These are phyloP conservation scores for Channa striata DNA, from an alignment of 2,797 vertebrate genomes.

Conservation along the genomic window DNA sequence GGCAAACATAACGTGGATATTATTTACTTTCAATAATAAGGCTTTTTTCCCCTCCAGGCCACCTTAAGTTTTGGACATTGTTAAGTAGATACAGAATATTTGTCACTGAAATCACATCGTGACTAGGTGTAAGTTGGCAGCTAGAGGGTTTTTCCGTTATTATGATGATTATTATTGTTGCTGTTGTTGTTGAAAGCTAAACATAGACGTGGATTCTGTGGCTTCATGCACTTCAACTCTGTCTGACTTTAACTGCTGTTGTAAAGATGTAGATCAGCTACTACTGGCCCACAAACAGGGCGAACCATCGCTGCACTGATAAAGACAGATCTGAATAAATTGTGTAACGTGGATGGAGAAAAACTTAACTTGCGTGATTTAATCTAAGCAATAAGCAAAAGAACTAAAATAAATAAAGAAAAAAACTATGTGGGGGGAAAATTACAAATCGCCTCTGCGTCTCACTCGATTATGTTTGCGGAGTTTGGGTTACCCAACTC, in stretches of 20 bases:
- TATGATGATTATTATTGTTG: neutral
- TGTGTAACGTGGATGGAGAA: neutral
- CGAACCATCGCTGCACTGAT: neutral
- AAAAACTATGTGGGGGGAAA: neutral
- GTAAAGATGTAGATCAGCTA: neutral
- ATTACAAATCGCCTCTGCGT: conserved; percentile 2
- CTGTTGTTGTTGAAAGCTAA: neutral
- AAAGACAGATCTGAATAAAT: neutral
- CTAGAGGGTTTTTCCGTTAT: too few species aligned
- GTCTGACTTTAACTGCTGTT: neutral
- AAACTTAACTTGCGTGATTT: neutral
- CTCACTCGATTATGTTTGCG: conserved; percentile 30
- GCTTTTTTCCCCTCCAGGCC: neutral
- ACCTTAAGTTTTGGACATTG: neutral
- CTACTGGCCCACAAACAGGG: neutral
- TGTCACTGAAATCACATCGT: neutral
- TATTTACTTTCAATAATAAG: conserved; percentile 11
- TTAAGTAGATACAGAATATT: neutral
- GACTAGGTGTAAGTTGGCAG: neutral
- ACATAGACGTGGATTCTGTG: neutral
- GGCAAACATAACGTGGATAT: neutral
- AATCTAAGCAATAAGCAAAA: neutral
- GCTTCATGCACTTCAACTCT: neutral
- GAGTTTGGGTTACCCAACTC: conserved; percentile 44
- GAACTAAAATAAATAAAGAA: neutral